Evolutionary conservation across 2,888 invertebrate genomes (phyloP).

Genomic region (Drosophila pseudotakahashii): DNA sequence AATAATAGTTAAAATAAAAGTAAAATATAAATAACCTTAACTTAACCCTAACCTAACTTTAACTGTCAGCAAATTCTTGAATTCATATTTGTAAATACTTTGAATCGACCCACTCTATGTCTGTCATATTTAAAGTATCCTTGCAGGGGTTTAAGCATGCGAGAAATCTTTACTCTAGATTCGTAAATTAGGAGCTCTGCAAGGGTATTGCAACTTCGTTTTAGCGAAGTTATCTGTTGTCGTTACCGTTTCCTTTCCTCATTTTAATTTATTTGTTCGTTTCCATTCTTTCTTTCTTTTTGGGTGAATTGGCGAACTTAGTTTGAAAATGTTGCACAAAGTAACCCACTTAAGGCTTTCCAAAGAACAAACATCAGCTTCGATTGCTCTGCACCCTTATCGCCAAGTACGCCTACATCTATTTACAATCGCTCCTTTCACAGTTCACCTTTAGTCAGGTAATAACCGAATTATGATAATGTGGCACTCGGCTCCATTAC

Average conservation of each 20-base stretch:
- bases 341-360: conserved; percentile 84
- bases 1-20: not conserved
- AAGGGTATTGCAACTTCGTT: conserved; percentile 29
- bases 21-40: too few relatives aligned
- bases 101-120: conserved; percentile 1
- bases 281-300: conserved; percentile 65
- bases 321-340: conserved; percentile 85
- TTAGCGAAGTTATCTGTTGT: conserved; percentile 29
- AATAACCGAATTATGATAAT: conserved; percentile 53
- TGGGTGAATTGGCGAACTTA: conserved; percentile 77
- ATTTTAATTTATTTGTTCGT: conserved; percentile 58
- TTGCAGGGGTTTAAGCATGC: conserved; percentile 16
- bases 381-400: conserved; percentile 84
- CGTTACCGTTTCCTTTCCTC: conserved; percentile 32
- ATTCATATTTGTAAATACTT: too few relatives aligned
- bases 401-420: conserved; percentile 84
- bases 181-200: not conserved
- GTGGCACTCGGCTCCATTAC: conserved; percentile 46
- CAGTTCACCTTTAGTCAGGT: conserved; percentile 84
- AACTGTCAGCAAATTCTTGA: too few relatives aligned
- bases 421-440: conserved; percentile 84
- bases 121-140: not conserved
- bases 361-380: conserved; percentile 84
- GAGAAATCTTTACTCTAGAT: not conserved
- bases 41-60: too few relatives aligned